These are phyloP conservation scores for Xyliphius kryptos DNA, from an alignment of 2,113 vertebrate genomes.

Conservation along the genomic window DNA sequence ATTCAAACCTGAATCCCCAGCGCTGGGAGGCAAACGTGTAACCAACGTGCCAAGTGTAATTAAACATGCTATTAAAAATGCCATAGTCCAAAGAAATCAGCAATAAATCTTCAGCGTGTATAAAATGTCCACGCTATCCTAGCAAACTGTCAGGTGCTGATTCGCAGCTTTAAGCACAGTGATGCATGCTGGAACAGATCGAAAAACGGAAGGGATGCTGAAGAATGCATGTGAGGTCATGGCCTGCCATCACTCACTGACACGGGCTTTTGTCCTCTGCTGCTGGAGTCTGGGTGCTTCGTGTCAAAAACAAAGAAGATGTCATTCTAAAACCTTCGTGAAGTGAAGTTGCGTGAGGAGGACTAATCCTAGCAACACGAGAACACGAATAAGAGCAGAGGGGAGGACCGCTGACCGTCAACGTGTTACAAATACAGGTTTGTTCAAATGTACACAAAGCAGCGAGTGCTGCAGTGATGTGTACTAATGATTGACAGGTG, in stretches of 20 bases:
- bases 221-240: slow-evolving; percentile 33
- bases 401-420: slow-evolving; percentile 13
- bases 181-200: slow-evolving; percentile 25
- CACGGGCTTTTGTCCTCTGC: slow-evolving; percentile 21
- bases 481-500: no score
- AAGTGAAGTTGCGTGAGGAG: slow-evolving; percentile 32
- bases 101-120: background rate
- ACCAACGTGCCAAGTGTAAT: no score
- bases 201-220: slow-evolving; percentile 16
- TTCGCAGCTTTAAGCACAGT: background rate
- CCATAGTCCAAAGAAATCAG: no score
- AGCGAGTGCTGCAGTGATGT: background rate
- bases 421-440: slow-evolving; percentile 37
- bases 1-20: no score
- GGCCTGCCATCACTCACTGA: slow-evolving; percentile 37
- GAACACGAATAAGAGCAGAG: slow-evolving; percentile 2
- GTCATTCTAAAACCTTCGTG: slow-evolving; percentile 14
- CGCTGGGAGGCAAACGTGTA: no score
- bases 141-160: slow-evolving; percentile 3
- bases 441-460: slow-evolving; percentile 20
- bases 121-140: slow-evolving; percentile 13
- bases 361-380: slow-evolving; percentile 24
- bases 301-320: slow-evolving; percentile 6
- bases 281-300: slow-evolving; percentile 13
- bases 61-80: no score